These are phyloP conservation scores for Napeogenes sylphis DNA, from an alignment of 2,888 invertebrate species.

Conservation along the genomic window DNA sequence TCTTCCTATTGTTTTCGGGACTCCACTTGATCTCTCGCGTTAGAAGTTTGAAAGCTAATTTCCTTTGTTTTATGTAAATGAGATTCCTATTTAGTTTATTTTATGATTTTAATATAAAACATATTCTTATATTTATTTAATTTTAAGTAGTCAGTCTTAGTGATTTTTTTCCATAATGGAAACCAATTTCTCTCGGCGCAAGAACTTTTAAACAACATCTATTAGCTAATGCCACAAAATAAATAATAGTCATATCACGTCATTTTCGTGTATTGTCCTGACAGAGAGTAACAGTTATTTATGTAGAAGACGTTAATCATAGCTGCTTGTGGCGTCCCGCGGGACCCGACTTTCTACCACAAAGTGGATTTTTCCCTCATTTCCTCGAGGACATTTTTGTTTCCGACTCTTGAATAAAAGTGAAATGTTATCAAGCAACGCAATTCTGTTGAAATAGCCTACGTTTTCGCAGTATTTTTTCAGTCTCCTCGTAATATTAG, in stretches of 20 bases:
- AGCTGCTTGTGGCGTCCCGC: conserved; percentile 36
- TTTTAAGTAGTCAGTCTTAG: not conserved
- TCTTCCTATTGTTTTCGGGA: conserved; percentile 58
- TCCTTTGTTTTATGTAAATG: conserved; percentile 42
- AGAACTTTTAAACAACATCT: conserved; percentile 8
- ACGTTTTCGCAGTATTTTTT: not conserved
- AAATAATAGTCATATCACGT: conserved; percentile 23
- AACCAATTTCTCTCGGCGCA: not conserved
- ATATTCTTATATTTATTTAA: not conserved
- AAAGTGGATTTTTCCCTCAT: conserved; percentile 52
- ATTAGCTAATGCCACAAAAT: conserved; percentile 26
- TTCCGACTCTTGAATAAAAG: conserved; percentile 49
- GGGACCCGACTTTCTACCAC: conserved; percentile 41
- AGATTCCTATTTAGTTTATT: conserved; percentile 15
- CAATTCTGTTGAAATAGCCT: conserved; percentile 32
- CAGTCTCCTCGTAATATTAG: not conserved
- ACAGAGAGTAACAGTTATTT: conserved; percentile 37
- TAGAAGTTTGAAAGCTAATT: conserved; percentile 55
- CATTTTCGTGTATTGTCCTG: conserved; percentile 27
- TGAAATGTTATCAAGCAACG: conserved; percentile 54
- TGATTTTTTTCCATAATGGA: not conserved
- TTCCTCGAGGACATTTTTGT: conserved; percentile 59
- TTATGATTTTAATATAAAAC: conserved; percentile 3
- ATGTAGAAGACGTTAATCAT: conserved; percentile 60
- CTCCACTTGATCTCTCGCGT: conserved; percentile 49